These are phyloP conservation scores for Plebejus anna DNA, from an alignment of 2,888 invertebrate genomes.

Conservation along the genomic window DNA sequence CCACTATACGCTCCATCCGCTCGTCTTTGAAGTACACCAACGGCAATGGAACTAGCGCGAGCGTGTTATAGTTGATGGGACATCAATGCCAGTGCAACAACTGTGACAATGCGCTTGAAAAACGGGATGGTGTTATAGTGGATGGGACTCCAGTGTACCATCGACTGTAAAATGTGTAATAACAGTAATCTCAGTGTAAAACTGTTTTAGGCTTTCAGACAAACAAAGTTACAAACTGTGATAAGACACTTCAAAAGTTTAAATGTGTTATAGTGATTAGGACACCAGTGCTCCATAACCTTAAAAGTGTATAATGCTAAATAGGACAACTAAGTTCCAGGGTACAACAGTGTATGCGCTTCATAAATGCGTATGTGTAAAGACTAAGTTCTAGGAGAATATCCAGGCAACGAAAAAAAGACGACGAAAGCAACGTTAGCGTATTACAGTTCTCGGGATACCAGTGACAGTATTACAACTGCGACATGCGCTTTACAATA, in stretches of 20 bases:
- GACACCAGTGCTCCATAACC: not conserved
- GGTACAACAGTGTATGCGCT: too few relatives aligned
- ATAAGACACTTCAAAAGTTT: not conserved
- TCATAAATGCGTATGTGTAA: too few relatives aligned
- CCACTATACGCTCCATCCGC: conserved; percentile 61
- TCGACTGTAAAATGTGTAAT: conserved; percentile 62
- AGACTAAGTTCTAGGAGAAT: too few relatives aligned
- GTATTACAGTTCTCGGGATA: not conserved
- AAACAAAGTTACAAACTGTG: not conserved
- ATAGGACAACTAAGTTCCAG: too few relatives aligned
- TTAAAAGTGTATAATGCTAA: too few relatives aligned
- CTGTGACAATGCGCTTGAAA: not conserved
- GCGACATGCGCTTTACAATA: too few relatives aligned
- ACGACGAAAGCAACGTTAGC: too few relatives aligned
- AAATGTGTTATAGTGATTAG: not conserved
- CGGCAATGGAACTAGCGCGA: conserved; percentile 64
- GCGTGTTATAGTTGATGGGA: conserved; percentile 54
- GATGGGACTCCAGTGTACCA: not conserved
- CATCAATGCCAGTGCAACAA: not conserved
- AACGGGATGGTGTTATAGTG: not conserved
- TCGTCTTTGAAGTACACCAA: conserved; percentile 67
- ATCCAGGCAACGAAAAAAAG: too few relatives aligned
- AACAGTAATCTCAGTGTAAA: conserved; percentile 58
- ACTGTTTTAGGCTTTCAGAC: conserved; percentile 51
- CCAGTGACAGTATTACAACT: not conserved